Conservation (phyloP, 2,888 invertebrate genomes). For the Synanthedon vespiformis region DNA sequence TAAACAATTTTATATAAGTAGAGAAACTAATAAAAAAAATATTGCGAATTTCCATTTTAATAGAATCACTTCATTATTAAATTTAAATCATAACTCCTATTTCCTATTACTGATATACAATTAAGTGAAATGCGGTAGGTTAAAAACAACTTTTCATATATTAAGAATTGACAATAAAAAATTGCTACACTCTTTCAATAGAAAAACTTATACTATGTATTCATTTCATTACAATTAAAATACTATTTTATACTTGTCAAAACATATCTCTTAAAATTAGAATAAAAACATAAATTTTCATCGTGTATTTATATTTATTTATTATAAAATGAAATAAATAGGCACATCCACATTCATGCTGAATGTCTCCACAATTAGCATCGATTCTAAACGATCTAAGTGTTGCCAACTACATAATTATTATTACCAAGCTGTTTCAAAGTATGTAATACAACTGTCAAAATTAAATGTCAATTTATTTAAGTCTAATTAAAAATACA, state of each 20-base stretch:
- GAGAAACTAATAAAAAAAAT: conserved; percentile 38
- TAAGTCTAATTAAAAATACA: too few relatives aligned
- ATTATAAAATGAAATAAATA: conserved; percentile 60
- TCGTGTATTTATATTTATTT: conserved; percentile 22
- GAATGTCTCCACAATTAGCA: conserved; percentile 45
- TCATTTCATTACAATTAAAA: conserved; percentile 18
- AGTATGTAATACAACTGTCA: too few relatives aligned
- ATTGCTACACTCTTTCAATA: conserved; percentile 14
- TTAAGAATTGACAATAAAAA: conserved; percentile 24
- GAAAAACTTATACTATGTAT: conserved; percentile 27
- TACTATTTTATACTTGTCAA: conserved; percentile 44
- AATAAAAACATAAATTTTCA: conserved; percentile 45
- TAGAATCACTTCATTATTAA: conserved; percentile 20
- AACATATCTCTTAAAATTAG: conserved; percentile 24
- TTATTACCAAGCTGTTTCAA: too few relatives aligned
- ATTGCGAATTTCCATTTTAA: conserved; percentile 36
- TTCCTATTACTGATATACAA: conserved; percentile 47
- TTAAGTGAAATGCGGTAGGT: conserved; percentile 27
- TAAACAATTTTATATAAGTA: conserved; percentile 23
- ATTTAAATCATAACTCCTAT: conserved; percentile 35
- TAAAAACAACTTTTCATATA: conserved; percentile 13
- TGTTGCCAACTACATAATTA: neutral
- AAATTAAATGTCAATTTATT: too few relatives aligned
- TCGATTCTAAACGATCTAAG: conserved; percentile 30
- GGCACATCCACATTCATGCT: conserved; percentile 54